phyloP scores from a whole-genome alignment of 1,140 invertebrate species.

The Oppia nitens region DNA sequence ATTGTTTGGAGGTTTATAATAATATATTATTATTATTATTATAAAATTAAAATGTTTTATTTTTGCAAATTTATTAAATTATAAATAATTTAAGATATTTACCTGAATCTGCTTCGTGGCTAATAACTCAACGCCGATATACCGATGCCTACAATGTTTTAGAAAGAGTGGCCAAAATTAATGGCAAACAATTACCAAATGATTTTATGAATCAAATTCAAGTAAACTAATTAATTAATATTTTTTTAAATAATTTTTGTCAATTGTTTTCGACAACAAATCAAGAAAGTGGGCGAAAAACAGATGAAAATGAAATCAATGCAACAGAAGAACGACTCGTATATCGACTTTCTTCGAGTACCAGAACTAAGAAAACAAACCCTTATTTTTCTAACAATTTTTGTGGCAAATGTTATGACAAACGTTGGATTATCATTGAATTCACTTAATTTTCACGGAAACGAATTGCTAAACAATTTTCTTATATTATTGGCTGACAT shows the following conservation, averaged over 20 bases:
- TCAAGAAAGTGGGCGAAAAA: not conserved
- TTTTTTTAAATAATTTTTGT: not conserved
- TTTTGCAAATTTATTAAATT: not conserved
- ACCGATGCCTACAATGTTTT: constrained; percentile 29
- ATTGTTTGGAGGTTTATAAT: not conserved
- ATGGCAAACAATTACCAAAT: constrained; percentile 21
- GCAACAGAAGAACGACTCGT: constrained; percentile 12
- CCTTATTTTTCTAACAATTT: constrained; percentile 12
- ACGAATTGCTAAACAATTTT: constrained; percentile 42
- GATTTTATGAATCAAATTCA: constrained; percentile 11
- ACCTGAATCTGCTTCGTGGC: constrained; percentile 34
- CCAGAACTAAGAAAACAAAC: constrained; percentile 18
- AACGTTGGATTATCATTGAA: constrained; percentile 24
- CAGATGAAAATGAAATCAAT: not conserved
- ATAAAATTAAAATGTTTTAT: not conserved
- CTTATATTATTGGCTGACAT: constrained; percentile 30
- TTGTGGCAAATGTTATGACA: constrained; percentile 16
- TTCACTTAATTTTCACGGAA: constrained; percentile 22
- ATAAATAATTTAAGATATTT: constrained; percentile 23
- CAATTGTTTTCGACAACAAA: not conserved
- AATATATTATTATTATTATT: not conserved
- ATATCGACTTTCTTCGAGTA: constrained; percentile 19
- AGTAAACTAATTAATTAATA: constrained; percentile 1
- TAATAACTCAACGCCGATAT: constrained; percentile 29
- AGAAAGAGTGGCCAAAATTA: constrained; percentile 26